Base-by-base conservation (phyloP, 2,888 invertebrate species). In the Scaptomyza cyrtandrae region DNA sequence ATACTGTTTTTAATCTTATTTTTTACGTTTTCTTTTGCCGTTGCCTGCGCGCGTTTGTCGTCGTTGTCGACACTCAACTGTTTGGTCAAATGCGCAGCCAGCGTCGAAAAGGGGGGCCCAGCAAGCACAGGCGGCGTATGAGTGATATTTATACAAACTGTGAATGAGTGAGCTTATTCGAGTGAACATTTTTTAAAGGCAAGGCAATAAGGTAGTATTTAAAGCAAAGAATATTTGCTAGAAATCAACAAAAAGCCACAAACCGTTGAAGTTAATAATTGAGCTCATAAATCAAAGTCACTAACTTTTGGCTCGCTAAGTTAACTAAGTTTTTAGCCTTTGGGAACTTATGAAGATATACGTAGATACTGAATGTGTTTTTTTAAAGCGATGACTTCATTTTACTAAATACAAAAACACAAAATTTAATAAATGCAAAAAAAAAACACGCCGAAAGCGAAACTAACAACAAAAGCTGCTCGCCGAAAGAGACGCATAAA, bases 341-440 rank as follows among this genome's bases (percentile, higher is more conserved):
- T 58, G 69, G 61, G 44, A 52, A 59, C 31, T 35, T 9, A 2
- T 16, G 37, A 6, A 2, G 24, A n/a, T 31, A 58, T 48, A 61
- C 31, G 43, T 35, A 45, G 14, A 45, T 49, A 45, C 50, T 33
- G 19, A 49, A 41, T 49, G 57, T 65, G 54, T 79, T 71, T 64
- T 68, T 78, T 73, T 63, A 59, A 57, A 72, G 69, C 71, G 87
- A 89, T 87, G 89, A 89, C 89, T 89, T 87, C 89, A 89, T 86
- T 77, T 66, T 45, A 57, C 70, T 43, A 53, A 65, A 69, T 58
- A 62, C 31, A 44, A 72, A 59, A 31, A 41, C 24, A 59, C n/a
- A 63, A 62, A 65, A 59, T 53, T 62, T 70, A 71, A 68, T 65
- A 82, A 78, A 71, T 60, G 67, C 68, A 61, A 59, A 55, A 58